These are phyloP conservation scores for Thalassarche chlororhynchos DNA, from an alignment of 2,113 vertebrate genomes.

Conservation along the genomic window DNA sequence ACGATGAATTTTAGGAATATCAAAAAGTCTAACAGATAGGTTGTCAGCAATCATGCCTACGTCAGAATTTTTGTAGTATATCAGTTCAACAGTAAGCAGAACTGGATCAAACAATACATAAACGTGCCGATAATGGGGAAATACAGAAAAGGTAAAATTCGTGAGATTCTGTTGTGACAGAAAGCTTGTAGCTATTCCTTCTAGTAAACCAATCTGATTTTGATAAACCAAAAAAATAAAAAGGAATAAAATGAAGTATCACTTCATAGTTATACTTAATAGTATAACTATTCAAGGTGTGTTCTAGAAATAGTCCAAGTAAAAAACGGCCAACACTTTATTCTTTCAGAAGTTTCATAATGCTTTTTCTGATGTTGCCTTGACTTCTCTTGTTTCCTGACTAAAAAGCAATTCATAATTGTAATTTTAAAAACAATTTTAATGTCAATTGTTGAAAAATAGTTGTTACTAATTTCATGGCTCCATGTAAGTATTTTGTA, in stretches of 20 bases:
- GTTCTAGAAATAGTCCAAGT: background rate
- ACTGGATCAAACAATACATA: background rate
- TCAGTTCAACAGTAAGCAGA: background rate
- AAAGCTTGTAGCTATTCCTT: background rate
- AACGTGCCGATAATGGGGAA: background rate
- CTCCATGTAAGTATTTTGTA: background rate
- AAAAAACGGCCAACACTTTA: background rate
- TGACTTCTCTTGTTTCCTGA: background rate
- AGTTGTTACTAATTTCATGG: background rate
- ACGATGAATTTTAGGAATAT: background rate
- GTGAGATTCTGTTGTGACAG: background rate
- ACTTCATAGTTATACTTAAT: background rate
- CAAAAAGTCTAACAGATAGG: background rate
- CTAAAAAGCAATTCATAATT: background rate
- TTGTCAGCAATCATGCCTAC: background rate
- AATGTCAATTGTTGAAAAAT: background rate
- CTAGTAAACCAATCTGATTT: background rate
- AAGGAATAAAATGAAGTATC: background rate
- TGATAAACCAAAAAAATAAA: background rate
- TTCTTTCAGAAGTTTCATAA: background rate
- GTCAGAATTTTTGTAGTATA: background rate
- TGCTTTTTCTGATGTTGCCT: background rate
- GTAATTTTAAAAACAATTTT: background rate
- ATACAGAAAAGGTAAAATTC: background rate
- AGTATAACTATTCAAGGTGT: background rate